A percentile compares a stretch with the other conserved stretches of the same genome.
phyloP scores from a whole-genome alignment of 2,113 vertebrate genomes.

The Bufo gargarizans region DNA sequence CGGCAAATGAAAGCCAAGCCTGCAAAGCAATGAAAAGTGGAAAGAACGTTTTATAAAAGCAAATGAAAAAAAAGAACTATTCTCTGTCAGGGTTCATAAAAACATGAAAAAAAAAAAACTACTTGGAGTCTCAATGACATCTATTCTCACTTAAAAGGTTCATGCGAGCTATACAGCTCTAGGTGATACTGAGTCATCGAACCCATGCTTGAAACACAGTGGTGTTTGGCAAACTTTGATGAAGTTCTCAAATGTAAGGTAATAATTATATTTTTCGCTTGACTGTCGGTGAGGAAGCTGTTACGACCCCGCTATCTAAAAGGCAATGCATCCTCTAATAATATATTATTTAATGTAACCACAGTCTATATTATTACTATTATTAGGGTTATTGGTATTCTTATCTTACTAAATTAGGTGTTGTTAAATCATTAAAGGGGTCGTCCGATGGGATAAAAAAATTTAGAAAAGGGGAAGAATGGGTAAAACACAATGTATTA shows the following conservation, averaged over 20 bases:
- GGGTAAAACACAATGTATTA: too few species aligned
- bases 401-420: not conserved
- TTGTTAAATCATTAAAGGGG: too few species aligned
- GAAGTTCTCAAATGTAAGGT: constrained; percentile 22
- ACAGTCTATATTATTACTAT: not conserved
- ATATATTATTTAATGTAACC: not conserved
- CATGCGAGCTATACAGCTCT: not conserved
- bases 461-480: too few species aligned
- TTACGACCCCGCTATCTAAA: not conserved
- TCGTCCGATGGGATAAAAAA: too few species aligned
- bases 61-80: constrained; percentile 61
- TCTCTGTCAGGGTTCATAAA: constrained; percentile 58
- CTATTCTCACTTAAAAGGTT: constrained; percentile 57
- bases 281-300: not conserved
- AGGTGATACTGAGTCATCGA: constrained; percentile 57
- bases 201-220: constrained; percentile 54
- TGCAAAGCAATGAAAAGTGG: constrained; percentile 54
- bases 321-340: too few species aligned
- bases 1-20: constrained; percentile 25
- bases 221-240: constrained; percentile 38
- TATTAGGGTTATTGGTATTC: not conserved
- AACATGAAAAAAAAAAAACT: constrained; percentile 61
- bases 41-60: constrained; percentile 62
- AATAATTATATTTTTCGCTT: constrained; percentile 23
- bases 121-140: constrained; percentile 56